Evolutionary conservation across 2,797 vertebrate species (phyloP).

Genomic region (Spinus olivaceus): DNA sequence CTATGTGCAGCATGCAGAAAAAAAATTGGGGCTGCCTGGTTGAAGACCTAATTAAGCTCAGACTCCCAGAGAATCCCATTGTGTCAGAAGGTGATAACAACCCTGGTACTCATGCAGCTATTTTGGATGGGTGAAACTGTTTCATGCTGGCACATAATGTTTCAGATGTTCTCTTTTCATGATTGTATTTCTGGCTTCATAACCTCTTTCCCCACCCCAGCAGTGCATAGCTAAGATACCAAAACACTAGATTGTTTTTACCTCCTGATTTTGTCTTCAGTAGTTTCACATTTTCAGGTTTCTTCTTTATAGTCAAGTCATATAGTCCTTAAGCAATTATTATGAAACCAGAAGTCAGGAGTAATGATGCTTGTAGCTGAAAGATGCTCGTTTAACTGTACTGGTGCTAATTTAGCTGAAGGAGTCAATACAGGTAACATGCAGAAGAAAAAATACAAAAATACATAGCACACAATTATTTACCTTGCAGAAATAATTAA

Average conservation of each 20-base stretch:
- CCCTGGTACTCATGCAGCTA: background rate
- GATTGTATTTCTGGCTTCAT: background rate
- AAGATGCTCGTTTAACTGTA: background rate
- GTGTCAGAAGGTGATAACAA: background rate
- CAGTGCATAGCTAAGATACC: background rate
- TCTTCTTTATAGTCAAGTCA: background rate
- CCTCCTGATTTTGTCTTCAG: background rate
- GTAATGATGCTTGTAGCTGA: background rate
- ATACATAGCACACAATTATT: background rate
- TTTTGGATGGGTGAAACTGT: background rate
- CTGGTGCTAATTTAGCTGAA: background rate
- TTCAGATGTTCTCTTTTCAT: background rate
- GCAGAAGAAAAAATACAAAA: background rate
- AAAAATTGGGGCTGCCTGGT: background rate
- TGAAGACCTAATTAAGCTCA: background rate
- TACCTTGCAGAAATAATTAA: background rate
- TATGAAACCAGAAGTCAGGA: background rate
- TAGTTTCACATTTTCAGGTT: background rate
- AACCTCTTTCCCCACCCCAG: background rate
- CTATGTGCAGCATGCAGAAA: fast-evolving
- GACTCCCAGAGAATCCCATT: background rate
- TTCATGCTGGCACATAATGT: background rate
- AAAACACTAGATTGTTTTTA: background rate
- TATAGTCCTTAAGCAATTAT: background rate
- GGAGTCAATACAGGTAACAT: background rate